These are phyloP conservation scores for Balanococcus diminutus DNA, from an alignment of 2,888 invertebrate species.

Conservation along the genomic window DNA sequence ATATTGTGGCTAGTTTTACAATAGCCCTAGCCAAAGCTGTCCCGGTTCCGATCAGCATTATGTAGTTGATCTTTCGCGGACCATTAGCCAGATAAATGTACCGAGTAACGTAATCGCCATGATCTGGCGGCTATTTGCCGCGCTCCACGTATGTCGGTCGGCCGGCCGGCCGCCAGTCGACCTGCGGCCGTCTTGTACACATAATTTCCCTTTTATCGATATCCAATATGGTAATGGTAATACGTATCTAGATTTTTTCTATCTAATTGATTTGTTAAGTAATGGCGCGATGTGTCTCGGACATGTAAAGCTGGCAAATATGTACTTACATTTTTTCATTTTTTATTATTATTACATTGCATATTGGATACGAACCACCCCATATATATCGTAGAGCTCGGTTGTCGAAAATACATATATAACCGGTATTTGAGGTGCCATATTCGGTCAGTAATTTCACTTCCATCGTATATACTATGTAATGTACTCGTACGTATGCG, in stretches of 20 bases:
- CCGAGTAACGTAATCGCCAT: constrained; percentile 9
- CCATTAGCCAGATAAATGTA: constrained; percentile 20
- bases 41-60: not conserved
- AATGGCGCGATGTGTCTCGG: not conserved
- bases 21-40: too few species aligned
- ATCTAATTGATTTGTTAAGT: constrained; percentile 22
- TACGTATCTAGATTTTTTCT: not conserved
- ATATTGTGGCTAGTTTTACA: not conserved
- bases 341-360: not conserved
- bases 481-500: not conserved
- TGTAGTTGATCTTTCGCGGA: constrained; percentile 16
- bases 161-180: not conserved
- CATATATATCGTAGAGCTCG: not conserved
- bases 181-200: not conserved
- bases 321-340: not conserved
- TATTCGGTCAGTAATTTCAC: constrained; percentile 15
- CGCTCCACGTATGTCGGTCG: not conserved
- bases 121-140: constrained; percentile 5
- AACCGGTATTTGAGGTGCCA: not conserved
- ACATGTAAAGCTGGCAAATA: not conserved
- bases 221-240: constrained; percentile 1
- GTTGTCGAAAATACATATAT: not conserved
- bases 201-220: constrained; percentile 31
- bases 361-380: not conserved
- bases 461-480: too few species aligned